A percentile compares a stretch with the other conserved stretches of the same genome.
These are phyloP conservation scores for Zoanthus sansibaricus DNA, from an alignment of 92 coral and sea anemone species.

Conservation along the genomic window DNA sequence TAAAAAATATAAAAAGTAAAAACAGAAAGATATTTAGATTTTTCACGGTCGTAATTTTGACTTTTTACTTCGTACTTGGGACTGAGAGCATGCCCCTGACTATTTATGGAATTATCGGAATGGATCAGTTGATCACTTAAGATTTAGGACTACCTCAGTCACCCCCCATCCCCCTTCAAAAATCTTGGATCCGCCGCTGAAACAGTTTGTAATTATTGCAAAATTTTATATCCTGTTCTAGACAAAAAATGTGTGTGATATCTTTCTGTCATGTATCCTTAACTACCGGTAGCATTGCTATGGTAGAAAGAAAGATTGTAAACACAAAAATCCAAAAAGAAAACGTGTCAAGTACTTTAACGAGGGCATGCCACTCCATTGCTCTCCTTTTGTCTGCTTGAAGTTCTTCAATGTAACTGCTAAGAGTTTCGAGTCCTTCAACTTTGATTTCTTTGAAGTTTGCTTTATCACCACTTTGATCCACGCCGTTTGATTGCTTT, in stretches of 20 bases:
- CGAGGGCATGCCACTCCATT: slow-evolving; percentile 63
- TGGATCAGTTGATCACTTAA: too few relatives aligned
- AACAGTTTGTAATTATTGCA: too few relatives aligned
- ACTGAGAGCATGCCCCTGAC: too few relatives aligned
- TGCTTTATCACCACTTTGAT: background rate
- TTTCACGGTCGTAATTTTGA: too few relatives aligned
- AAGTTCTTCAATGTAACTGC: slow-evolving; percentile 48
- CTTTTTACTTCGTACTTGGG: too few relatives aligned
- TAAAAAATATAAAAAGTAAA: too few relatives aligned
- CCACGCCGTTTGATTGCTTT: slow-evolving; percentile 21
- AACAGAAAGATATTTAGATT: too few relatives aligned
- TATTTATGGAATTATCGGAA: too few relatives aligned
- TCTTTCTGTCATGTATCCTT: background rate
- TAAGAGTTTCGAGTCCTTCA: slow-evolving; percentile 45
- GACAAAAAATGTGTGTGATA: background rate
- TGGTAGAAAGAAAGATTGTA: slow-evolving; percentile 49
- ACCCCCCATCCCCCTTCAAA: too few relatives aligned
- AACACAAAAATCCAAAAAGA: slow-evolving; percentile 49
- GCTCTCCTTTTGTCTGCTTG: slow-evolving; percentile 48
- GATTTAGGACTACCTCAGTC: too few relatives aligned
- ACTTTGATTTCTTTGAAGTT: background rate
- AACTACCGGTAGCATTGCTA: slow-evolving; percentile 36
- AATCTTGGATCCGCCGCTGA: too few relatives aligned
- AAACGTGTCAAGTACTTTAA: slow-evolving; percentile 58
- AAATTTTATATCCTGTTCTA: too few relatives aligned